Evolutionary conservation across 2,888 invertebrate genomes (phyloP).

Genomic region (Biston betularia): DNA sequence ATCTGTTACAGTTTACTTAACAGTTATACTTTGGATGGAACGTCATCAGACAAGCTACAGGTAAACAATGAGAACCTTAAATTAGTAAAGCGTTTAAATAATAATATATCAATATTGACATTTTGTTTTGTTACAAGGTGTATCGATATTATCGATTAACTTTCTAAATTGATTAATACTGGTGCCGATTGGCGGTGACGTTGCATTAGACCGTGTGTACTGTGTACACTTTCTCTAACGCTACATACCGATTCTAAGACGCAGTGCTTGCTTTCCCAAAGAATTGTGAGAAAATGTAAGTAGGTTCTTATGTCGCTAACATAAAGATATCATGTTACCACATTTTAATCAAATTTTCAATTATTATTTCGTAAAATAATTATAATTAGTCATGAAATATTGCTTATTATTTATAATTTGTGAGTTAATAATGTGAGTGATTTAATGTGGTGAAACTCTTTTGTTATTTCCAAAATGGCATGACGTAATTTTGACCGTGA

Average conservation of each 20-base stretch:
- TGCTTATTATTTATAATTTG: too few relatives aligned
- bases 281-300: constrained; percentile 38
- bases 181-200: constrained; percentile 58
- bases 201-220: constrained; percentile 58
- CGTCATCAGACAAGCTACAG: constrained; percentile 24
- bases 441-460: too few relatives aligned
- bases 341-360: too few relatives aligned
- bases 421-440: too few relatives aligned
- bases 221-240: constrained; percentile 72
- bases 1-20: constrained; percentile 3
- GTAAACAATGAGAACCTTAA: constrained; percentile 41
- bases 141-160: constrained; percentile 64
- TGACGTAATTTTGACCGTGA: too few relatives aligned
- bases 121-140: constrained; percentile 41
- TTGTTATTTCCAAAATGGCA: too few relatives aligned
- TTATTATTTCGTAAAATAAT: neutral
- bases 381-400: too few relatives aligned
- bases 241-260: constrained; percentile 49
- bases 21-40: constrained; percentile 12
- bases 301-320: neutral
- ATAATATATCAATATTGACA: constrained; percentile 29
- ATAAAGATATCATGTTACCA: too few relatives aligned
- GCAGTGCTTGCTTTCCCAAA: constrained; percentile 63
- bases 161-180: constrained; percentile 75
- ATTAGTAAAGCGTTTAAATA: constrained; percentile 25